phyloP scores from a whole-genome alignment of 2,888 invertebrate genomes.

The Anoplius nigerrimus region DNA sequence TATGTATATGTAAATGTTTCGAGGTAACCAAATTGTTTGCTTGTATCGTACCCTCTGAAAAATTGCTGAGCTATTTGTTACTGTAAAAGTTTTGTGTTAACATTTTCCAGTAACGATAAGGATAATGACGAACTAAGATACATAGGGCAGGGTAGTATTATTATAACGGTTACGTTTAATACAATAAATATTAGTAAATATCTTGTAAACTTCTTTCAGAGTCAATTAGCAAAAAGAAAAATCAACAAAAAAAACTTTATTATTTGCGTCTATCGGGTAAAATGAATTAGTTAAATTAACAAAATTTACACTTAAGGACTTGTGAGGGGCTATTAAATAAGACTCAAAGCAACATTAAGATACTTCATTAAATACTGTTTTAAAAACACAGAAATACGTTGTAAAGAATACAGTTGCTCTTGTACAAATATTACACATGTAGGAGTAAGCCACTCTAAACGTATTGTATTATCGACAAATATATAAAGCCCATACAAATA shows the following conservation, averaged over 20 bases:
- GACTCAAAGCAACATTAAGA: conserved; percentile 38
- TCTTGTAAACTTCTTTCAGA: too few relatives aligned
- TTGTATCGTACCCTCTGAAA: too few relatives aligned
- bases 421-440: conserved; percentile 57
- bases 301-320: conserved; percentile 4
- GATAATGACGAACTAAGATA: too few relatives aligned
- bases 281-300: background rate
- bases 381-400: conserved; percentile 55
- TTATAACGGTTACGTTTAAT: background rate
- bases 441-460: conserved; percentile 56
- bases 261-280: background rate
- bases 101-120: too few relatives aligned
- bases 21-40: too few relatives aligned
- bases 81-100: too few relatives aligned
- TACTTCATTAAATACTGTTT: conserved; percentile 55
- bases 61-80: too few relatives aligned
- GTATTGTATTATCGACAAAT: conserved; percentile 56
- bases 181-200: background rate
- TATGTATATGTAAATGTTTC: background rate
- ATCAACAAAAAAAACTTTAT: background rate
- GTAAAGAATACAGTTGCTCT: conserved; percentile 57
- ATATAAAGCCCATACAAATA: conserved; percentile 68
- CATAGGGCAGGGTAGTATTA: background rate
- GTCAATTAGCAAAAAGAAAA: too few relatives aligned
- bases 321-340: conserved; percentile 33